Percentiles rank a stretch among this genome's conserved stretches.
These are phyloP conservation scores for Oophaga sylvatica DNA, from an alignment of 2,797 vertebrate genomes.

Conservation along the genomic window DNA sequence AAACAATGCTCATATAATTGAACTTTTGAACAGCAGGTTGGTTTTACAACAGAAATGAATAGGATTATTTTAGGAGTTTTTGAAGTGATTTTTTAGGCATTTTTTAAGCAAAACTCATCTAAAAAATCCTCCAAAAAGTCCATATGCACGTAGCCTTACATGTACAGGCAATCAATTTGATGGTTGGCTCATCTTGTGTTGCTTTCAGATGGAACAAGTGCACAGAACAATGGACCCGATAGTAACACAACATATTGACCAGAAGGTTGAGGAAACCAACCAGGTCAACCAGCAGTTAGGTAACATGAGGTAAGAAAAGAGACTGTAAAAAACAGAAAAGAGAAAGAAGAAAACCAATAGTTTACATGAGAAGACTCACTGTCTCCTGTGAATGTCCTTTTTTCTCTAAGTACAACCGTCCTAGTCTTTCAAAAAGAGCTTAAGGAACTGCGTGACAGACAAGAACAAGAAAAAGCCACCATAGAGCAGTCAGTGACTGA, in stretches of 20 bases:
- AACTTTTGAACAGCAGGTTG: too few species aligned
- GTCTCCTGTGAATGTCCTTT: neutral
- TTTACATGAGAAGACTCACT: neutral
- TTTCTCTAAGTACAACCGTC: neutral
- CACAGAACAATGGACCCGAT: neutral
- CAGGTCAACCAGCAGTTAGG: neutral
- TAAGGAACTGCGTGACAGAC: neutral
- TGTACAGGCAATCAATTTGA: neutral
- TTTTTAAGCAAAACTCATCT: too few species aligned
- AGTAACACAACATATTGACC: neutral
- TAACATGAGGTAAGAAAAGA: neutral
- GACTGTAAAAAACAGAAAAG: too few species aligned
- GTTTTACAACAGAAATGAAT: too few species aligned
- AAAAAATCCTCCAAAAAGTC: too few species aligned
- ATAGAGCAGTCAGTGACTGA: neutral
- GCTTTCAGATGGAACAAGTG: slow-evolving; percentile 62
- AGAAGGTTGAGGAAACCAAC: neutral
- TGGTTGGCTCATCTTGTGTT: neutral
- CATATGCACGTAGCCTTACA: too few species aligned
- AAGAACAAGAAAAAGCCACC: neutral
- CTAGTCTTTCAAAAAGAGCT: neutral
- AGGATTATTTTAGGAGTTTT: too few species aligned
- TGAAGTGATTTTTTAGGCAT: too few species aligned
- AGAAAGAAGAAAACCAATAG: neutral
- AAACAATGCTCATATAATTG: too few species aligned